These are phyloP conservation scores for Mactra quadrangularis DNA, from an alignment of 1,140 invertebrate species.

Conservation along the genomic window DNA sequence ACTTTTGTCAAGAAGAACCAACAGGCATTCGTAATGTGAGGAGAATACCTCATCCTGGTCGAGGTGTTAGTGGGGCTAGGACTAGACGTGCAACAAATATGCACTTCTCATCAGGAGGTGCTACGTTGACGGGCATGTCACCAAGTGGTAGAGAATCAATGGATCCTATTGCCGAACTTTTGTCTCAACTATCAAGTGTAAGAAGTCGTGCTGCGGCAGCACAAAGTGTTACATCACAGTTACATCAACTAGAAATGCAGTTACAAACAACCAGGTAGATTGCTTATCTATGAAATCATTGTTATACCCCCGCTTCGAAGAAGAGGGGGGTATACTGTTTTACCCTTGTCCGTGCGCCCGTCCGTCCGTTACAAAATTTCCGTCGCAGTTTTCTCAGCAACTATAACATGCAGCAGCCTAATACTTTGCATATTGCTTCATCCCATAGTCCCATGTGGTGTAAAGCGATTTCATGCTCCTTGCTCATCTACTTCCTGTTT, in stretches of 20 bases:
- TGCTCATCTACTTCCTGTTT: too few relatives aligned
- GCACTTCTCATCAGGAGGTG: slow-evolving; percentile 92
- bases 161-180: slow-evolving; percentile 92
- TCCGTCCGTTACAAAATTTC: too few relatives aligned
- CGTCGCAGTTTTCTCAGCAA: too few relatives aligned
- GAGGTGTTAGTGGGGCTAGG: slow-evolving; percentile 90
- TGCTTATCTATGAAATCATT: slow-evolving; percentile 15
- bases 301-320: too few relatives aligned
- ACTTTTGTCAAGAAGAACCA: slow-evolving; percentile 91
- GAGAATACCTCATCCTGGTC: slow-evolving; percentile 92
- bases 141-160: slow-evolving; percentile 92
- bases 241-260: slow-evolving; percentile 83
- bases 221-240: slow-evolving; percentile 82
- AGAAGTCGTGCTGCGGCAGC: slow-evolving; percentile 81
- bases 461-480: too few relatives aligned
- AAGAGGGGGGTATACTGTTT: too few relatives aligned
- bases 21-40: slow-evolving; percentile 92
- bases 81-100: slow-evolving; percentile 91
- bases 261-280: slow-evolving; percentile 81
- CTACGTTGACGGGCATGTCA: slow-evolving; percentile 87
- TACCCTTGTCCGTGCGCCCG: too few relatives aligned
- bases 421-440: too few relatives aligned
- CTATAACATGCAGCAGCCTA: too few relatives aligned
- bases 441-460: too few relatives aligned
- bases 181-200: slow-evolving; percentile 82